phyloP scores from a whole-genome alignment of 2,797 vertebrate species.

The Spea hammondii region DNA sequence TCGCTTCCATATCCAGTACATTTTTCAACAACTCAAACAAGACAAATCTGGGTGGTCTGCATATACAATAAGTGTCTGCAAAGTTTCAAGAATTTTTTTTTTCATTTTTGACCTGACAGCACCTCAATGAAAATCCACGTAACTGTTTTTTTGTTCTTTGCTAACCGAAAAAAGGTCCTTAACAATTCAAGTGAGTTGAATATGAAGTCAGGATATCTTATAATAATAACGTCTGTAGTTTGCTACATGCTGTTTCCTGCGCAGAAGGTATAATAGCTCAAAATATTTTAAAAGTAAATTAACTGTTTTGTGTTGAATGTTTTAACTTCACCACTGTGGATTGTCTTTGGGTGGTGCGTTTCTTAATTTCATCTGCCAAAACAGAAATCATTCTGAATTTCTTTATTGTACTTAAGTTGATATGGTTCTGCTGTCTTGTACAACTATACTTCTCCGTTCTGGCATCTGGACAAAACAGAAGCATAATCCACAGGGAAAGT shows the following conservation, averaged over 20 bases:
- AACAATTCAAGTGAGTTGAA: too few relatives aligned
- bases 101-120: too few relatives aligned
- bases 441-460: conserved; percentile 49
- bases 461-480: conserved; percentile 62
- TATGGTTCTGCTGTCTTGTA: conserved; percentile 29
- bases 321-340: conserved; percentile 1
- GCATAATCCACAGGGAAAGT: conserved; percentile 56
- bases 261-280: neutral
- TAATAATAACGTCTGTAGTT: neutral
- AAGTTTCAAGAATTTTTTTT: too few relatives aligned
- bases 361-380: conserved; percentile 21
- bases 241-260: conserved; percentile 3
- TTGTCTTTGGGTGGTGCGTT: conserved; percentile 27
- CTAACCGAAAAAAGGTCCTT: too few relatives aligned
- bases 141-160: too few relatives aligned
- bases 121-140: too few relatives aligned
- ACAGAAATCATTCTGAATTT: conserved; percentile 32
- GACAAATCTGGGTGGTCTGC: too few relatives aligned
- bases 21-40: too few relatives aligned
- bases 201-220: too few relatives aligned
- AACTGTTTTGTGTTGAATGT: neutral
- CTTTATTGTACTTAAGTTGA: conserved; percentile 35
- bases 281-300: neutral
- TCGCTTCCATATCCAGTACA: too few relatives aligned
- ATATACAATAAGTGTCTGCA: too few relatives aligned